These are phyloP conservation scores for Conistra vaccinii DNA, from an alignment of 2,888 invertebrate genomes.

Conservation along the genomic window DNA sequence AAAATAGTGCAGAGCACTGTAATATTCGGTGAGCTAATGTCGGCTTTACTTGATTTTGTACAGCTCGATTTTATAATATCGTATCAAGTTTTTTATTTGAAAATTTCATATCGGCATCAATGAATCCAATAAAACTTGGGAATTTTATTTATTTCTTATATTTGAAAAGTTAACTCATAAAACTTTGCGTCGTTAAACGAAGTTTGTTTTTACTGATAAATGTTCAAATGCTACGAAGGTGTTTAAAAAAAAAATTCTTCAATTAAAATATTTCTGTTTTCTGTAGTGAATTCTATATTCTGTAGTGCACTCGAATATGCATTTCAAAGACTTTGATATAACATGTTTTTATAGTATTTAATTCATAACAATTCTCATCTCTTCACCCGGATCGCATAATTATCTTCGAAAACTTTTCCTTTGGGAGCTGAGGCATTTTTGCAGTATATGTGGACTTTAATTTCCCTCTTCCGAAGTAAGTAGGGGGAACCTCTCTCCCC, in stretches of 20 bases:
- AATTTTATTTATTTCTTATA: constrained; percentile 39
- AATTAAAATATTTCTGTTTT: not conserved
- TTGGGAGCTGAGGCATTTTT: constrained; percentile 49
- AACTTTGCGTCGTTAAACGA: constrained; percentile 21
- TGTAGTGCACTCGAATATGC: not conserved
- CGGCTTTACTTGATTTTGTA: constrained; percentile 56
- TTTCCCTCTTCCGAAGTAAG: constrained; percentile 47
- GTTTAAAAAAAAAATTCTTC: not conserved
- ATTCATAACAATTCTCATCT: constrained; percentile 13
- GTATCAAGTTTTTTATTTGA: constrained; percentile 57
- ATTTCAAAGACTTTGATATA: not conserved
- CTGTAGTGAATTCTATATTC: not conserved
- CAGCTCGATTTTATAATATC: constrained; percentile 61
- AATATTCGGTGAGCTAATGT: constrained; percentile 61
- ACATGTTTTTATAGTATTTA: not conserved
- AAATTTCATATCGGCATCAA: constrained; percentile 20
- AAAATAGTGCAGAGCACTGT: constrained; percentile 60
- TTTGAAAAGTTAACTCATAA: constrained; percentile 35
- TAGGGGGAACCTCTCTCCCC: constrained; percentile 13
- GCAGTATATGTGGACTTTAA: constrained; percentile 58
- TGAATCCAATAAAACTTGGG: constrained; percentile 38
- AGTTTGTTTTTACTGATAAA: not conserved
- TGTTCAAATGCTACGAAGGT: not conserved
- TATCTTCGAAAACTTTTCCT: constrained; percentile 27
- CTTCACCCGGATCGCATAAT: not conserved